These are phyloP conservation scores for Neogobius melanostomus DNA, from an alignment of 2,113 vertebrate species.

Conservation along the genomic window DNA sequence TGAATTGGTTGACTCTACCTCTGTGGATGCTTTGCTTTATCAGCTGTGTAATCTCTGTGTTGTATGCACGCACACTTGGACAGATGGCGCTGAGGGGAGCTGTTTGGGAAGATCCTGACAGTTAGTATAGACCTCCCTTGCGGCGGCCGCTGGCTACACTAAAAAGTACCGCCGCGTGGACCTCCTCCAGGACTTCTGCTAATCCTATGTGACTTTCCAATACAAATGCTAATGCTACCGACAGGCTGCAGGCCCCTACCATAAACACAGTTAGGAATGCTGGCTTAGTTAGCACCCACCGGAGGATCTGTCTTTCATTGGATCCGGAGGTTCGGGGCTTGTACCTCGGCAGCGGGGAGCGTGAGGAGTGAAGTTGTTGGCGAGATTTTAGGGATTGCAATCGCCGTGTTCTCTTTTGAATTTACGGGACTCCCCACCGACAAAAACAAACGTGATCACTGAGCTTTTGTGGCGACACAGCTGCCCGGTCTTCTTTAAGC, in stretches of 20 bases:
- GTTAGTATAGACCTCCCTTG: conserved; percentile 41
- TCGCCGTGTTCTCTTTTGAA: conserved; percentile 55
- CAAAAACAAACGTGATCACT: conserved; percentile 57
- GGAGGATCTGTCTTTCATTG: conserved; percentile 67
- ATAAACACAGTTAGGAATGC: conserved; percentile 46
- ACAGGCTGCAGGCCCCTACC: conserved; percentile 38
- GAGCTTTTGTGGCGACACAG: conserved; percentile 49
- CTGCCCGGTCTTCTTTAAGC: conserved; percentile 51
- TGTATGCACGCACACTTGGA: conserved; percentile 52
- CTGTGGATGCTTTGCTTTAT: conserved; percentile 48
- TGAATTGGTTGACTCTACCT: conserved; percentile 14
- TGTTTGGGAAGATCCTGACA: conserved; percentile 51
- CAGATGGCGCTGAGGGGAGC: conserved; percentile 54
- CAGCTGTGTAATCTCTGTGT: conserved; percentile 44
- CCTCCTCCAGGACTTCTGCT: conserved; percentile 59
- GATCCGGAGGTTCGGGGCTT: conserved; percentile 49
- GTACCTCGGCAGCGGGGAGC: conserved; percentile 32
- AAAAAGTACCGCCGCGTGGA: conserved; percentile 50
- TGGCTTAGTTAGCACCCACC: conserved; percentile 58
- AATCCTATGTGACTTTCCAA: conserved; percentile 61
- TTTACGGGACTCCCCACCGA: conserved; percentile 62
- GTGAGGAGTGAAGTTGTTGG: conserved; percentile 27
- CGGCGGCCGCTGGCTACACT: conserved; percentile 46
- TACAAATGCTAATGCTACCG: conserved; percentile 67
- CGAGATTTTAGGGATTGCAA: conserved; percentile 45